Conservation (phyloP, 2,888 invertebrate species). For the Microchrysa polita region DNA sequence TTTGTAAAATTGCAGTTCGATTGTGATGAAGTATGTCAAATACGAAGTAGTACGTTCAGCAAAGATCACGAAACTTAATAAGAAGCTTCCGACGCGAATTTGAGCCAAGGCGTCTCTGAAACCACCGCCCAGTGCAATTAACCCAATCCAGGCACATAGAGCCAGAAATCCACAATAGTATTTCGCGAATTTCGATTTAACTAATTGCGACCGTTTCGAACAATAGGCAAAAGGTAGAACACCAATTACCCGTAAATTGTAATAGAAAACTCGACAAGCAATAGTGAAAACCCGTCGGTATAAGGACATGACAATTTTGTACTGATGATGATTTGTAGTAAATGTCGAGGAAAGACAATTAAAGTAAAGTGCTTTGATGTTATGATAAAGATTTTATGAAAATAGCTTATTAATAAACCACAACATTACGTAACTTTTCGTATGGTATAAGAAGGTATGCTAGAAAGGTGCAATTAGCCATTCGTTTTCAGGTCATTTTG, state of each 20-base stretch:
- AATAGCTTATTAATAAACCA: no score
- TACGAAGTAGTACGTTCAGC: neutral
- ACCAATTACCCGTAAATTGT: neutral
- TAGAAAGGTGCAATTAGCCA: no score
- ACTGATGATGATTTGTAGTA: neutral
- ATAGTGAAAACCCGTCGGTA: no score
- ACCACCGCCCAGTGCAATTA: neutral
- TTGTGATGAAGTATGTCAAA: neutral
- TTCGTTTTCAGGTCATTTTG: no score
- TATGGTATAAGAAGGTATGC: no score
- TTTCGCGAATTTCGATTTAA: conserved; percentile 2
- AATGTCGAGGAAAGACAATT: no score
- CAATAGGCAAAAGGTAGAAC: neutral
- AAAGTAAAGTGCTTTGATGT: no score
- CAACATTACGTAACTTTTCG: no score
- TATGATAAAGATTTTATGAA: no score
- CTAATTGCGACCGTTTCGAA: neutral
- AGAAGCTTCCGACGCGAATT: neutral
- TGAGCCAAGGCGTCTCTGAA: neutral
- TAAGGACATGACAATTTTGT: neutral
- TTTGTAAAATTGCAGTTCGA: conserved; percentile 10
- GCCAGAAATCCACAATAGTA: neutral
- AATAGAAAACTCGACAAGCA: no score
- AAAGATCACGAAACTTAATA: neutral
- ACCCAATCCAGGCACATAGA: neutral